Evolutionary conservation across 2,113 vertebrate genomes (phyloP).

Genomic region (Sardina pilchardus): DNA sequence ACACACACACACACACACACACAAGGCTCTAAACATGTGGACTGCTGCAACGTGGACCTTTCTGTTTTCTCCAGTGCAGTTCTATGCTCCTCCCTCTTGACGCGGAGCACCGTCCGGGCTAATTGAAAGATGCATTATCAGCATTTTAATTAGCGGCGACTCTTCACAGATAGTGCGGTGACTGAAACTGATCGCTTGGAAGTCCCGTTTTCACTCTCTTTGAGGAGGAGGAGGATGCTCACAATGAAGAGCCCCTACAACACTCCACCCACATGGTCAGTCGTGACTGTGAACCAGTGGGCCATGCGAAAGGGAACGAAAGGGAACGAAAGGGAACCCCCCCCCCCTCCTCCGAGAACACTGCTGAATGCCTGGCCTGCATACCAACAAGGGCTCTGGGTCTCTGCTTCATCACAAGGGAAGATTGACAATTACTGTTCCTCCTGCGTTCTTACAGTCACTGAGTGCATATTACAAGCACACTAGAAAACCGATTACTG

Average conservation of each 20-base stretch:
- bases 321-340: too few relatives aligned
- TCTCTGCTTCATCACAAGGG: neutral
- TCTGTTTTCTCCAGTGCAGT: neutral
- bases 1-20: neutral
- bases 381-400: neutral
- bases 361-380: neutral
- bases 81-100: neutral
- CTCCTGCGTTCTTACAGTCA: neutral
- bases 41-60: neutral
- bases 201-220: neutral
- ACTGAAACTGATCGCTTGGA: neutral
- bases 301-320: neutral
- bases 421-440: neutral
- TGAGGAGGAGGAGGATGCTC: neutral
- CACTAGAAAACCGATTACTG: too few relatives aligned
- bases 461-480: too few relatives aligned
- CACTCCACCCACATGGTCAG: neutral
- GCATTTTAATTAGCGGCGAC: constrained; percentile 54
- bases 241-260: neutral
- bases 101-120: constrained; percentile 23
- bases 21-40: neutral
- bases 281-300: neutral
- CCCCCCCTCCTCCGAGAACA: neutral
- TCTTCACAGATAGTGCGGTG: neutral
- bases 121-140: constrained; percentile 61